Conservation (phyloP, 2,797 vertebrate genomes). For the Enteromius paludinosus region DNA sequence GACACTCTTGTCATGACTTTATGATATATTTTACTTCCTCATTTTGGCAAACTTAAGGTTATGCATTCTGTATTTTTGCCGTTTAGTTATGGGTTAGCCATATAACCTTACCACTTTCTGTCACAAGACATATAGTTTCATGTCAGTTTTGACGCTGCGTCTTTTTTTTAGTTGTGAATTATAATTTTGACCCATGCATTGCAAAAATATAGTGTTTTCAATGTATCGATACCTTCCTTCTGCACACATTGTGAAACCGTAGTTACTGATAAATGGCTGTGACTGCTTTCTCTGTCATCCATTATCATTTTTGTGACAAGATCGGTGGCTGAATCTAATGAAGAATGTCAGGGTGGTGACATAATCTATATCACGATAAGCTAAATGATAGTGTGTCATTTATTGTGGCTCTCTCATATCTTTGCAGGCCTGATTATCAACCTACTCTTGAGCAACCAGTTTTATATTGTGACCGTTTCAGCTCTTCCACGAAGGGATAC, state of each 20-base stretch:
- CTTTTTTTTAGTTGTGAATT: neutral
- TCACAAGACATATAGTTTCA: neutral
- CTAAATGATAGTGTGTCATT: neutral
- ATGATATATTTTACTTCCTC: neutral
- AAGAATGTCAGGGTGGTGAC: neutral
- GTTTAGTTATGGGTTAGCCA: neutral
- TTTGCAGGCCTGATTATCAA: neutral
- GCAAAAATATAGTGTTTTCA: neutral
- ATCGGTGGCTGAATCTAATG: conserved; percentile 17
- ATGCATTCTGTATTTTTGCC: neutral
- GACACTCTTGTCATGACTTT: neutral
- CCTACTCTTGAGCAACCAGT: too few relatives aligned
- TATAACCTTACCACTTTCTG: neutral
- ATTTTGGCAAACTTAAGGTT: neutral
- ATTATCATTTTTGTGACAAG: neutral
- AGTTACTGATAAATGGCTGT: neutral
- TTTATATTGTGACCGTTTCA: neutral
- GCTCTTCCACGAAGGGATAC: too few relatives aligned
- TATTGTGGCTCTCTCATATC: conserved; percentile 16
- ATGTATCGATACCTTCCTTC: neutral
- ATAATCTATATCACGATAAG: neutral
- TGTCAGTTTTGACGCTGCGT: neutral
- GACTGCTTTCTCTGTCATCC: neutral
- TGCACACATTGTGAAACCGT: conserved; percentile 1
- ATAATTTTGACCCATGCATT: neutral